Evolutionary conservation across 1,140 invertebrate species (phyloP), one percentile per base, ranked within the genome.

Genomic region (Procambarus virginalis): DNA sequence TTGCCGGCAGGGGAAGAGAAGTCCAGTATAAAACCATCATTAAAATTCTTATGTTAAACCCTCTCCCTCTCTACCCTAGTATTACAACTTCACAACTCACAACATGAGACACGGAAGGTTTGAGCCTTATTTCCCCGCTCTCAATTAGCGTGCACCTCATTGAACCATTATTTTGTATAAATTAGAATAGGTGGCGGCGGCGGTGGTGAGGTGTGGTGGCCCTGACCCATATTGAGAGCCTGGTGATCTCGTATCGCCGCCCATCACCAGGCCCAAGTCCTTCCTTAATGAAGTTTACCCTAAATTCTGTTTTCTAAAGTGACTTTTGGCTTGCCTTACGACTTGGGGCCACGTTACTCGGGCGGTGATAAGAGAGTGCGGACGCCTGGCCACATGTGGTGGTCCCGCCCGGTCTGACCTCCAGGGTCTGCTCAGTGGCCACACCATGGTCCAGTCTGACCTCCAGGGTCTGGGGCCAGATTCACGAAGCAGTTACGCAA

Each of bases 1-100:
- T 80, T 6, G 76, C 76, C 85, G 76, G 55, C 20, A 64, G 85
- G 85, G 77, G 77, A 51, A 80, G 85, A 86, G 85, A 87, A 87
- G 34, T 87, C 55, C 78, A 78, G 85, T 87, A 87, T 87, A 80
- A 51, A 80, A 87, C 85, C 85, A 80, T 87, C 85, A 87, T 87
- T 87, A 87, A 87, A 87, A 87, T 87, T 87, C 85, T 87, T 87
- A 87, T 87, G 85, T 87, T 87, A 87, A 87, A 87, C 85, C 85
- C 60, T 87, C 77, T 60, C 75, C 76, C 64, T 70, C 49, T 55
- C 58, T 60, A 79, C 76, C 85, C 77, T 80, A 77, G 77, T 64
- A 87, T 87, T 87, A 87, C 85, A 87, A 80, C 85, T 87, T 87
- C 85, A 87, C 85, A 87, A 87, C 85, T 81, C 85, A 87, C 85